Base-by-base conservation (phyloP, 2,888 invertebrate genomes). In the Frankliniella intonsa region DNA sequence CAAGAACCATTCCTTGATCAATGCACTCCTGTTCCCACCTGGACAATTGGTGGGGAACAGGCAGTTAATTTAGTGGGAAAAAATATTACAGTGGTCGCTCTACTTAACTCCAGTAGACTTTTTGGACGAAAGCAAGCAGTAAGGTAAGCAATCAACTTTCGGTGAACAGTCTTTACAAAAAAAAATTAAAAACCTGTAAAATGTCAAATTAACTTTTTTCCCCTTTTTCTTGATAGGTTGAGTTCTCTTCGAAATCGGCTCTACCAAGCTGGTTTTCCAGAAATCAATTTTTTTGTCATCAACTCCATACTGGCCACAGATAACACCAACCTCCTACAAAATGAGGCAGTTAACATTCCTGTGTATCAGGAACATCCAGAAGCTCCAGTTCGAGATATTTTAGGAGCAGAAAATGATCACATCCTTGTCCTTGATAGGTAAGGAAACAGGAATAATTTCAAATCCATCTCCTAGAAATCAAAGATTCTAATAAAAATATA, bases 1-100 rank as follows among this genome's bases (percentile, higher is more conserved):
- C 69, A 76, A 76, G 69, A 76, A 12, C 3, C 69, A 76, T 76
- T 76, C 25, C 22, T 25, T 76, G 69, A 76, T 25, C 69, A 76
- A 76, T 76, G 69, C 10, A 76, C 69, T 25, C 69, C 69, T 25
- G 69, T 76, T 25, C 69, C 69, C 11, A 76, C 69, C 0, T 76
- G 69, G 69, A 76, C n/a, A 12, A 76, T 76, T 76, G 69, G 69
- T 25, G 25, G 69, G 9, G 69, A 22, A 25, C 1, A 12, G 8
- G 69, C 69, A 11, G 25, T 76, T 9, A 76, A 25, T 12, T 76
- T 76, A 25, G 25, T 76, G 8, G 69, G 69, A 12, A 22, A 76
- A 10, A 76, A 76, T 22, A 76, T 76, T 12, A 25, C 69, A 10
- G 69, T 76, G 10, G 25, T 76, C 12, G 69, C 69, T 3, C 69